Base-by-base conservation (phyloP, 2,888 invertebrate species). In the Xanthorhoe spadicearia region DNA sequence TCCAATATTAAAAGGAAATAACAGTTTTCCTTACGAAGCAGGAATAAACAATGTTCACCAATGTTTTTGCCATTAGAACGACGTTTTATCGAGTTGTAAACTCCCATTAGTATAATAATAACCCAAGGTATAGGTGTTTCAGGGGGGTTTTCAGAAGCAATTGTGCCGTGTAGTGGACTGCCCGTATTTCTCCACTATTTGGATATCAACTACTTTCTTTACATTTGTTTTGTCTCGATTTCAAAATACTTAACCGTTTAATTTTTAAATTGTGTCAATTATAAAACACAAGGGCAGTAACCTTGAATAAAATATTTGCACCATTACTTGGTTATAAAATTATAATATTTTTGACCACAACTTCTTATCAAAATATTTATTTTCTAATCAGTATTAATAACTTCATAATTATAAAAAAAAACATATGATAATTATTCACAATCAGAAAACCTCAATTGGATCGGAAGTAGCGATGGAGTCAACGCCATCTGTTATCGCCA, bases 401-500 rank as follows among this genome's bases (percentile, higher is more conserved):
- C 28, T 5, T 28, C 28, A 28, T 28, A 8, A 38, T 10, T 9
- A 38, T 38, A 10, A 10, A 1, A 38, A 35, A 9, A 53, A 49
- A 28, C n/a, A 28, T 32, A 4, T 28, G 28, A 28, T 28, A 4
- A 5, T 28, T 7, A 38, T 58, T 38, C 19, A 43, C 55, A 48
- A 56, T 61, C n/a, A 56, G 35, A 8, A 54, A 55, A 61, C 64
- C 61, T 8, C 64, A 65, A 55, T 38, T 9, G 23, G 61, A 60
- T 54, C 58, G 38, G 38, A 43, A 43, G 38, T 43, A 13, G 3
- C 13, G 2, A 77, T 73, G 38, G 74, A 66, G 76, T 79, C 51
- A 83, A 70, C 86, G 91, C 90, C 92, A 91, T 89, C 92, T 92
- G 74, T 86, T 89, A 90, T 88, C 90, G 72, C 70, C 68, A 70